These are phyloP conservation scores for Oceanites oceanicus DNA, from an alignment of 2,113 vertebrate species.

Conservation along the genomic window DNA sequence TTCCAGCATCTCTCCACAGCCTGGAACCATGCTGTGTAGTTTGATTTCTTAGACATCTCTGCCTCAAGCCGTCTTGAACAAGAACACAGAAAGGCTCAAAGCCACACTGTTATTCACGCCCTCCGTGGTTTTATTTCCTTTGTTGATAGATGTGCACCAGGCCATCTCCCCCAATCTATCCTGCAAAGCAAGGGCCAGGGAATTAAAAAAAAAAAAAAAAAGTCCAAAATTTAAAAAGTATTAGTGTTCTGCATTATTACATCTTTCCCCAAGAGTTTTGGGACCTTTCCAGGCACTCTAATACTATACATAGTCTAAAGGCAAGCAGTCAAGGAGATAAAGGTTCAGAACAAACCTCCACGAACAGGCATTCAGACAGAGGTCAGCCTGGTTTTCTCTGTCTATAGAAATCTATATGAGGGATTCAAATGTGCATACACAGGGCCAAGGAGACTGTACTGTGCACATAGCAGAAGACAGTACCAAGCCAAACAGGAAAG, in stretches of 20 bases:
- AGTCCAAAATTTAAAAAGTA: background rate
- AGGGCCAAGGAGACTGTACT: no score
- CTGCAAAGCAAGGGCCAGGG: background rate
- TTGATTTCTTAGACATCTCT: background rate
- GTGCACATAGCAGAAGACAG: background rate
- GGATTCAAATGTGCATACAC: background rate
- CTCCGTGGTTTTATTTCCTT: background rate
- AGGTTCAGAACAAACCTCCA: background rate
- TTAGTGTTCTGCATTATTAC: background rate
- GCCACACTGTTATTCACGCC: background rate
- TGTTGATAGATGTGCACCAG: background rate
- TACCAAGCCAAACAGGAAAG: background rate
- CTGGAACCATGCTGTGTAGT: background rate
- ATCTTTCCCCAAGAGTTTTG: background rate
- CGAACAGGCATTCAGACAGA: background rate
- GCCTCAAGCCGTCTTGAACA: background rate
- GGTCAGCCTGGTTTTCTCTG: background rate
- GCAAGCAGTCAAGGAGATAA: background rate
- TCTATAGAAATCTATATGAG: background rate
- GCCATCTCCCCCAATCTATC: background rate
- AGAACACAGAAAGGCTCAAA: background rate
- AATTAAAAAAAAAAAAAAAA: background rate
- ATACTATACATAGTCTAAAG: background rate
- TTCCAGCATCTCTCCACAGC: background rate
- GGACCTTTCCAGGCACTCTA: background rate